Base-by-base conservation (phyloP, 1,140 invertebrate genomes). In the Heliconius hewitsoni region DNA sequence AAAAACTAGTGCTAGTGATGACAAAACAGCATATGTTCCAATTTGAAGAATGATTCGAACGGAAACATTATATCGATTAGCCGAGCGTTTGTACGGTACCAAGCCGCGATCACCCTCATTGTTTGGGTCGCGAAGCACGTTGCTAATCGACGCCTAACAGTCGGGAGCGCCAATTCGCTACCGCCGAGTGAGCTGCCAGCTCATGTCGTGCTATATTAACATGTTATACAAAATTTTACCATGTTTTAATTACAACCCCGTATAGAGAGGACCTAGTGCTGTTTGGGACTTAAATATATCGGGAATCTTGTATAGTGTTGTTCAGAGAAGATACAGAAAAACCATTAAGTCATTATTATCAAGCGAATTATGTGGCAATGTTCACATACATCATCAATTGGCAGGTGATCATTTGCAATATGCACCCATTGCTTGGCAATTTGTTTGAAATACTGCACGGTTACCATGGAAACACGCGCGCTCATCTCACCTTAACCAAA, bases 31-130 rank as follows among this genome's bases (percentile, higher is more conserved):
- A 66, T 1, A 57, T 73, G 60, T 34, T 73, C 27, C 73, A 78
- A 81, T 80, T 88, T 87, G 52, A 84, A 82, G 79, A 84, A 82
- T 83, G 77, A 86, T 81, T 85, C 81, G 82, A 84, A 86, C 78
- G 84, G 81, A 77, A 83, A 79, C 80, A 84, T 84, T 81, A 81
- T 92, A 93, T 94, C 88, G 92, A 94, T 94, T 89, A 87, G 84
- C 72, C 37, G 80, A 85, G 81, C 81, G 83, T 79, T 85, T 85
- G 80, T 85, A 85, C 82, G 86, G 93, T 94, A 91, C 91, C 93
- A 92, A 86, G 84, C 86, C 80, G 91, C 88, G 91, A 94, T 87
- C 87, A 90, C 91, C 84, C 93, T 87, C 87, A 93, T 92, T 94
- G 93, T 94, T 94, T 93, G 91, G 87, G 87, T 87, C 81, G 85